phyloP scores from a whole-genome alignment of 2,888 invertebrate species.

The Baronia brevicornis region DNA sequence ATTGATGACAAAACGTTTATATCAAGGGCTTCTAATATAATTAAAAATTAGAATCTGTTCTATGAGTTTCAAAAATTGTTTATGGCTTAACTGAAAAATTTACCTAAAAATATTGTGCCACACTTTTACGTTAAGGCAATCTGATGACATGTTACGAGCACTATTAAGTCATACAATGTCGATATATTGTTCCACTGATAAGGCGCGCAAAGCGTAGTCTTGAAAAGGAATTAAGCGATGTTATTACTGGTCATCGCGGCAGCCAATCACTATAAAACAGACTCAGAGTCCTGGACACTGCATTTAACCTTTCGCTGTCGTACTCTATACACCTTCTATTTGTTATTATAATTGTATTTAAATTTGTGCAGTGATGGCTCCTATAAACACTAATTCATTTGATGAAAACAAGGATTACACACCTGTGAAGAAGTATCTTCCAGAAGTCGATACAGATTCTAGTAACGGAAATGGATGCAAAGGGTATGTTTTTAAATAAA shows the following conservation, averaged over 20 bases:
- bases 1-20: too few species aligned
- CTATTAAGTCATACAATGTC: slow-evolving; percentile 9
- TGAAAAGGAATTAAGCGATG: slow-evolving; percentile 23
- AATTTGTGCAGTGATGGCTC: slow-evolving; percentile 58
- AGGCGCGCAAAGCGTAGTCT: slow-evolving; percentile 17
- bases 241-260: slow-evolving; percentile 26
- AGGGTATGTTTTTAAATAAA: slow-evolving; percentile 30
- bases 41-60: too few species aligned
- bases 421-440: slow-evolving; percentile 48
- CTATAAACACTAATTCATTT: slow-evolving; percentile 51
- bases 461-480: slow-evolving; percentile 33
- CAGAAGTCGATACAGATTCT: slow-evolving; percentile 58
- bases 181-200: slow-evolving; percentile 12
- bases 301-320: slow-evolving; percentile 56
- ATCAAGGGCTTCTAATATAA: too few species aligned
- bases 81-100: too few species aligned
- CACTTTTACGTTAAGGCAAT: slow-evolving; percentile 11
- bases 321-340: slow-evolving; percentile 35
- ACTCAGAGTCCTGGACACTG: slow-evolving; percentile 31
- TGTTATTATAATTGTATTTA: slow-evolving; percentile 23
- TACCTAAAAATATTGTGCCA: too few species aligned
- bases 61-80: too few species aligned
- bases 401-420: slow-evolving; percentile 42
- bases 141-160: slow-evolving; percentile 10
- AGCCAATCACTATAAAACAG: slow-evolving; percentile 49